These are phyloP conservation scores for Lepidochitona cinerea DNA, from an alignment of 2,888 invertebrate genomes.

Conservation along the genomic window DNA sequence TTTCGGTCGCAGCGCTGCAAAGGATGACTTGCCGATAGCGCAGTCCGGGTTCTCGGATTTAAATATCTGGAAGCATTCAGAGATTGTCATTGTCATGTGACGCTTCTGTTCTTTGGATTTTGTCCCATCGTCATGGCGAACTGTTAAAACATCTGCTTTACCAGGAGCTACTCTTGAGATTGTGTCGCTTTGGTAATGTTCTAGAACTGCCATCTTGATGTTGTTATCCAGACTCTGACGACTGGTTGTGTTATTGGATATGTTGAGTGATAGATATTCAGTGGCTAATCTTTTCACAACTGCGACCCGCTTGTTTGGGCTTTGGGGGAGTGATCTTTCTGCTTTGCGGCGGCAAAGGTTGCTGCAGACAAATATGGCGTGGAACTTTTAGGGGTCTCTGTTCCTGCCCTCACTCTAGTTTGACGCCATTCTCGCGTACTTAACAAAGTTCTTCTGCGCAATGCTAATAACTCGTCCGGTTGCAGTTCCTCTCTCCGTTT, in stretches of 20 bases:
- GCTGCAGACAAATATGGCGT: too few relatives aligned
- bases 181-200: slow-evolving; percentile 2
- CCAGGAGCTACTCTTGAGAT: slow-evolving; percentile 12
- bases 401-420: too few relatives aligned
- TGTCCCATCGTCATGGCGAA: background rate
- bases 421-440: too few relatives aligned
- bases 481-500: background rate
- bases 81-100: slow-evolving; percentile 13
- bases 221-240: background rate
- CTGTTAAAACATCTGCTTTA: slow-evolving; percentile 9
- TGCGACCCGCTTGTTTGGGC: background rate
- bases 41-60: slow-evolving; percentile 4
- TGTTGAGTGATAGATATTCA: background rate
- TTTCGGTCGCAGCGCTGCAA: slow-evolving; percentile 15
- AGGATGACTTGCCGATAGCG: slow-evolving; percentile 10
- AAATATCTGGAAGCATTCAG: slow-evolving; percentile 1
- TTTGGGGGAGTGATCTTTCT: background rate
- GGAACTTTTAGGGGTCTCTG: too few relatives aligned
- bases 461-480: too few relatives aligned
- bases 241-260: background rate
- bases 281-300: background rate
- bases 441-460: too few relatives aligned
- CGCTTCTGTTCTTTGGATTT: slow-evolving; percentile 13
- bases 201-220: background rate
- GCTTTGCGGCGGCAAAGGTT: too few relatives aligned